phyloP scores from a whole-genome alignment of 2,113 vertebrate genomes.

The Neodon shergylaensis region DNA sequence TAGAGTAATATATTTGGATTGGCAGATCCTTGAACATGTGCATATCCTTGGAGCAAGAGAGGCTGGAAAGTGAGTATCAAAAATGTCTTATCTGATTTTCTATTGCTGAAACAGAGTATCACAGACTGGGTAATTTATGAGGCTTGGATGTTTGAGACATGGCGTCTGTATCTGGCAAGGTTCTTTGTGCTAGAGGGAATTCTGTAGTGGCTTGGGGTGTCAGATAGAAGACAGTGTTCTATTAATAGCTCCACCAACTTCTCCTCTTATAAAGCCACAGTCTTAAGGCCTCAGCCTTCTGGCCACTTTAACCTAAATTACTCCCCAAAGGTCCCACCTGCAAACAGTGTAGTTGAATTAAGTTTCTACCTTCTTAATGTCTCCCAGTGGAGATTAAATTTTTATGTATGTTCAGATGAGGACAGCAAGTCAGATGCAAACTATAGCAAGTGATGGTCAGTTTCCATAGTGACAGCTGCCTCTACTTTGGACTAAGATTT shows the following conservation, averaged over 20 bases:
- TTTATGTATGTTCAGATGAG: background rate
- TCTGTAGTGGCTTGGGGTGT: background rate
- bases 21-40: background rate
- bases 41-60: background rate
- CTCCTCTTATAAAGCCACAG: background rate
- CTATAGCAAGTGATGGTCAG: background rate
- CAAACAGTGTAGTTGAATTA: background rate
- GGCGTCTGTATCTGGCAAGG: background rate
- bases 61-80: background rate
- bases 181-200: background rate
- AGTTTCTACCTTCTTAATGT: background rate
- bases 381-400: background rate
- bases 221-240: background rate
- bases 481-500: background rate
- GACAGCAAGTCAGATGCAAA: background rate
- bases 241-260: background rate
- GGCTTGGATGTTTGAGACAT: background rate
- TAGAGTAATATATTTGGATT: background rate
- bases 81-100: background rate
- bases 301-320: background rate
- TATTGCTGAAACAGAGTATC: background rate
- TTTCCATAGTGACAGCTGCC: background rate
- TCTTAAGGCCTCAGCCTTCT: background rate
- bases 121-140: background rate
- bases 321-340: background rate